Percentiles rank a stretch among this genome's conserved stretches.
phyloP scores from a whole-genome alignment of 2,797 vertebrate species.

The Myotis findleyi region DNA sequence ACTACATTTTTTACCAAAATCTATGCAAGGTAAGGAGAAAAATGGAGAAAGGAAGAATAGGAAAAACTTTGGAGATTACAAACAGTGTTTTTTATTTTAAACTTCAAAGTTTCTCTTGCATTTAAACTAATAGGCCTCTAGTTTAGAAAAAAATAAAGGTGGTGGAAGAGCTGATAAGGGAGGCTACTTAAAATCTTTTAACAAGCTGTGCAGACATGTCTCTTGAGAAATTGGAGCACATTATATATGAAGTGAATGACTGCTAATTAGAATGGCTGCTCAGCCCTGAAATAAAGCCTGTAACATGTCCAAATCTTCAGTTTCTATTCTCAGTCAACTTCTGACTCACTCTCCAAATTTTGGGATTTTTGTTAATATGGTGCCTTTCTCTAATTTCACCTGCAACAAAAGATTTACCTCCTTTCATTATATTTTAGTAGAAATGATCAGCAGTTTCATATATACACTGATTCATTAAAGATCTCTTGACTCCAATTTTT shows the following conservation, averaged over 20 bases:
- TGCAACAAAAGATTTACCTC: background rate
- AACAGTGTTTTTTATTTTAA: background rate
- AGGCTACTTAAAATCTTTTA: background rate
- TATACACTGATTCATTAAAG: background rate
- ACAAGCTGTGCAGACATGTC: background rate
- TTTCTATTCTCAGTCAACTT: background rate
- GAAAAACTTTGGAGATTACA: background rate
- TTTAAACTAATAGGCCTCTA: background rate
- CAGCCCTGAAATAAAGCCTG: background rate
- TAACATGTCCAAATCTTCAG: background rate
- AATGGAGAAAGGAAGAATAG: background rate
- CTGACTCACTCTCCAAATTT: background rate
- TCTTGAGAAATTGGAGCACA: slow-evolving; percentile 32
- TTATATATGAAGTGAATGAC: background rate
- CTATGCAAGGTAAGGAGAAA: background rate
- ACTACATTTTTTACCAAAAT: background rate
- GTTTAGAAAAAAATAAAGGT: background rate
- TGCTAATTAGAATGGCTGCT: background rate
- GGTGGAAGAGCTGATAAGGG: background rate
- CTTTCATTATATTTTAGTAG: background rate
- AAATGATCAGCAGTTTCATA: background rate
- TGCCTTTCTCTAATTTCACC: background rate
- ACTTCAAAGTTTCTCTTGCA: background rate
- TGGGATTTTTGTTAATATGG: background rate
- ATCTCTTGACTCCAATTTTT: background rate